Percentiles rank a stretch among this genome's conserved stretches.
Evolutionary conservation across 2,888 invertebrate genomes (phyloP).

Genomic region (Papilio gigon): DNA sequence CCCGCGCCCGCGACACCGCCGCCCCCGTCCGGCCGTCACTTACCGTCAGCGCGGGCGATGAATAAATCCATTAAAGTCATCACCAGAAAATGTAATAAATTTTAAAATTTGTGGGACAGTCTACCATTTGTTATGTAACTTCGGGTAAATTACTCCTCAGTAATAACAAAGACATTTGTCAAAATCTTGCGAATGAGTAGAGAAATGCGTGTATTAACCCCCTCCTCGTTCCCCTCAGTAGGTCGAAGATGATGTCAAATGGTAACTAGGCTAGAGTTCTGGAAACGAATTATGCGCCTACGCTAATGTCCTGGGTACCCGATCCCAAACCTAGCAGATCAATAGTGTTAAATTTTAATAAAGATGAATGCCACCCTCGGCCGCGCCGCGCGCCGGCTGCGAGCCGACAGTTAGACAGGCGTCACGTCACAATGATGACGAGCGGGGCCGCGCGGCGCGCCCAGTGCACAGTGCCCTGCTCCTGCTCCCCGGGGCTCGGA

Average conservation of each 20-base stretch:
- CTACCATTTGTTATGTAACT: neutral
- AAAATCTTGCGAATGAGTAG: too few species aligned
- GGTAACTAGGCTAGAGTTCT: too few species aligned
- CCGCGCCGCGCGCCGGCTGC: slow-evolving; percentile 30
- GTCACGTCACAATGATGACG: slow-evolving; percentile 12
- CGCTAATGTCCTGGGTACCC: too few species aligned
- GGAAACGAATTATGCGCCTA: neutral
- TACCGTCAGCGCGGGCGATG: slow-evolving; percentile 11
- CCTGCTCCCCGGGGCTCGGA: slow-evolving; percentile 17
- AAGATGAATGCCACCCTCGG: slow-evolving; percentile 9
- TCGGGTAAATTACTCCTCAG: neutral
- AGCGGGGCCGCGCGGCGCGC: slow-evolving; percentile 36
- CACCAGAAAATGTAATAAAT: slow-evolving; percentile 11
- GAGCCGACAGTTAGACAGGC: slow-evolving; percentile 28
- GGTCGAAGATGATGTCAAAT: too few species aligned
- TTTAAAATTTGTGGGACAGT: neutral
- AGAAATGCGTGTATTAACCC: too few species aligned
- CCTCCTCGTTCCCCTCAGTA: too few species aligned
- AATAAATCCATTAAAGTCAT: slow-evolving; percentile 35
- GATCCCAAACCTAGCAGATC: neutral
- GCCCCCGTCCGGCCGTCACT: slow-evolving; percentile 4
- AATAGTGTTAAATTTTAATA: slow-evolving; percentile 28
- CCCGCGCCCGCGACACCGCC: neutral
- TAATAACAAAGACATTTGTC: too few species aligned
- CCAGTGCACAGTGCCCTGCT: too few species aligned